A percentile compares a stretch with the other conserved stretches of the same genome.
These are phyloP conservation scores for Choloepus didactylus DNA, from an alignment of 2,797 vertebrate genomes.

Conservation along the genomic window DNA sequence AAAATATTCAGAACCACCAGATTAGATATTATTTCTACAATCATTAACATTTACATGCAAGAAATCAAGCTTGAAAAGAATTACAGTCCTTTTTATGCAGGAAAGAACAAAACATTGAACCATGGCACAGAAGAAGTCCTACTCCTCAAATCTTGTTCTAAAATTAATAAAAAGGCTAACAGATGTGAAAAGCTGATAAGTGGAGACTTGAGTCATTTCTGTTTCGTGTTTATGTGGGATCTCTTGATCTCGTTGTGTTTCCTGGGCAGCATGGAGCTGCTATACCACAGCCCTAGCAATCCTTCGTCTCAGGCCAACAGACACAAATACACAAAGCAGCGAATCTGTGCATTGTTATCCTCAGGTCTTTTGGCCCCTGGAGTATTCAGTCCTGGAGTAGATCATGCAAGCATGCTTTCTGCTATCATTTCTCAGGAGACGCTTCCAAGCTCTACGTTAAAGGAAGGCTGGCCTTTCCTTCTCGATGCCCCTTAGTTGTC, in stretches of 20 bases:
- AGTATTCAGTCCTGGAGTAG: neutral
- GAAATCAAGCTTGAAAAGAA: constrained; percentile 7
- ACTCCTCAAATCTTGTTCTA: neutral
- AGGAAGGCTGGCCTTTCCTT: neutral
- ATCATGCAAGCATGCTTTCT: neutral
- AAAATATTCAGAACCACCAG: neutral
- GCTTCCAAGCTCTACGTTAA: neutral
- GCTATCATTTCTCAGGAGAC: neutral
- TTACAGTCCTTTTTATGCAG: neutral
- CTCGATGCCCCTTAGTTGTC: neutral
- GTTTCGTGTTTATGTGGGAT: neutral
- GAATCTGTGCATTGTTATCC: no score
- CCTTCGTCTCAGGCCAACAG: neutral
- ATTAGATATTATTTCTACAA: constrained; percentile 39
- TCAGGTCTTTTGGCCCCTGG: neutral
- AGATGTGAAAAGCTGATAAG: neutral
- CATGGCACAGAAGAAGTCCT: neutral
- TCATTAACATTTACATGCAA: neutral
- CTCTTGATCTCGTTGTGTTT: neutral
- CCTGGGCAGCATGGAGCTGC: neutral
- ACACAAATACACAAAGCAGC: neutral
- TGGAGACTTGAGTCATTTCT: neutral
- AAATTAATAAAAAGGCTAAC: neutral
- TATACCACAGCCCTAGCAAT: neutral
- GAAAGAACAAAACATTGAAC: neutral